phyloP scores from a whole-genome alignment of 2,888 invertebrate genomes.

The Gymnosoma rotundatum region DNA sequence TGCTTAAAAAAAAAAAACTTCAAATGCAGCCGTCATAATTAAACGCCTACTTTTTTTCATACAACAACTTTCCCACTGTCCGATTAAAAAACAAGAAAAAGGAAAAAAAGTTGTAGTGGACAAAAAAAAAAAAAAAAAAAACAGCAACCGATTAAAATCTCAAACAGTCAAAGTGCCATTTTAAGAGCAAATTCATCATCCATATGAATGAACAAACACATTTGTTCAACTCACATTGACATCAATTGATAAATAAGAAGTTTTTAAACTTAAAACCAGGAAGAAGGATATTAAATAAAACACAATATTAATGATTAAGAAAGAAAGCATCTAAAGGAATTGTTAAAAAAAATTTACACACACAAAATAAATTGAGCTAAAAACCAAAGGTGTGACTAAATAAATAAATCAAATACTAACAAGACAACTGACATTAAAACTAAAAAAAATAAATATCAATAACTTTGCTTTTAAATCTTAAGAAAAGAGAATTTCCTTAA shows the following conservation, averaged over 20 bases:
- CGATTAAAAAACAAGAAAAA: conserved; percentile 12
- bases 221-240: conserved; percentile 8
- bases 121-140: neutral
- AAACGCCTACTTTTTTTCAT: conserved; percentile 52
- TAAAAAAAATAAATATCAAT: conserved; percentile 15
- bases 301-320: conserved; percentile 16
- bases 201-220: neutral
- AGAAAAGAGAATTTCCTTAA: neutral
- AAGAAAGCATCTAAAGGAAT: conserved; percentile 33
- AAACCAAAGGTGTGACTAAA: conserved; percentile 55
- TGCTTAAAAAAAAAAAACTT: conserved; percentile 46
- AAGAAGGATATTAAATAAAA: conserved; percentile 23
- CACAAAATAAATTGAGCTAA: conserved; percentile 22
- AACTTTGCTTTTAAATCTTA: conserved; percentile 11
- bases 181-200: conserved; percentile 4
- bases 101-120: conserved; percentile 15
- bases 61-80: conserved; percentile 4
- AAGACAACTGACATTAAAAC: conserved; percentile 43
- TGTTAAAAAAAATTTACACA: conserved; percentile 23
- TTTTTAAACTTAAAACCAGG: conserved; percentile 9
- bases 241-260: conserved; percentile 20
- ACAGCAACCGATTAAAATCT: neutral
- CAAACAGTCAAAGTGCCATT: conserved; percentile 28
- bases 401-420: conserved; percentile 59
- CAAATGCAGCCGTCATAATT: conserved; percentile 65